Evolutionary conservation across 2,888 invertebrate genomes (phyloP).

Genomic region (Caenorhabditis auriculariae): DNA sequence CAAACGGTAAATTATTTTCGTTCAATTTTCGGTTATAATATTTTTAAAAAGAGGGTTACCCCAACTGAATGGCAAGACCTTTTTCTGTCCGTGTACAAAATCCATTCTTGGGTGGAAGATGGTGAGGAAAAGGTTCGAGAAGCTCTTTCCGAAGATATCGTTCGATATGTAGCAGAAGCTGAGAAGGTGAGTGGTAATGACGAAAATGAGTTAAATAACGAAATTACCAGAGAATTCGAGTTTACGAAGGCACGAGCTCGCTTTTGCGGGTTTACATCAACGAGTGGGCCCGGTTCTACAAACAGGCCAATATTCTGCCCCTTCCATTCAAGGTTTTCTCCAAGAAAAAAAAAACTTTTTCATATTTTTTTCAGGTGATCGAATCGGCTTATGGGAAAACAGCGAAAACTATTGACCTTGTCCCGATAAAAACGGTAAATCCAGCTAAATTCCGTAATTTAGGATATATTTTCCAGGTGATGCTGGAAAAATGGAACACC

Average conservation of each 20-base stretch:
- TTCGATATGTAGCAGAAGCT: slow-evolving; percentile 43
- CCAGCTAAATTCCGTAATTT: not conserved
- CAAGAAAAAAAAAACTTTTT: too few species aligned
- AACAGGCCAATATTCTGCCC: slow-evolving; percentile 85
- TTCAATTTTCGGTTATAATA: too few species aligned
- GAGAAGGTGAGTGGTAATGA: slow-evolving; percentile 30
- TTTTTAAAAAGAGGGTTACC: too few species aligned
- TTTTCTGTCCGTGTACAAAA: slow-evolving; percentile 78
- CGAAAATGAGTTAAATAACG: not conserved
- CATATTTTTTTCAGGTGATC: slow-evolving; percentile 1
- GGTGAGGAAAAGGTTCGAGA: slow-evolving; percentile 69
- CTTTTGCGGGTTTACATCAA: slow-evolving; percentile 91
- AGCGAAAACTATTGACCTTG: not conserved
- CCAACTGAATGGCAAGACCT: slow-evolving; percentile 86
- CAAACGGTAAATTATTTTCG: too few species aligned
- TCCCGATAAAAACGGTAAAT: slow-evolving; percentile 1
- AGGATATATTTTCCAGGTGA: slow-evolving; percentile 68
- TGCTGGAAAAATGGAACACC: slow-evolving; percentile 98
- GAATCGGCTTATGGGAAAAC: not conserved
- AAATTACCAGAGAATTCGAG: slow-evolving; percentile 74
- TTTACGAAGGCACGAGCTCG: slow-evolving; percentile 90
- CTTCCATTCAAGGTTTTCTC: slow-evolving; percentile 59
- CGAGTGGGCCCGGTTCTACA: slow-evolving; percentile 97
- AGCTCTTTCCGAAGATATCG: slow-evolving; percentile 37
- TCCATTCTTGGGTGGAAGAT: slow-evolving; percentile 95